Base-by-base conservation (phyloP, 1,140 invertebrate species). In the Conus ventricosus region DNA sequence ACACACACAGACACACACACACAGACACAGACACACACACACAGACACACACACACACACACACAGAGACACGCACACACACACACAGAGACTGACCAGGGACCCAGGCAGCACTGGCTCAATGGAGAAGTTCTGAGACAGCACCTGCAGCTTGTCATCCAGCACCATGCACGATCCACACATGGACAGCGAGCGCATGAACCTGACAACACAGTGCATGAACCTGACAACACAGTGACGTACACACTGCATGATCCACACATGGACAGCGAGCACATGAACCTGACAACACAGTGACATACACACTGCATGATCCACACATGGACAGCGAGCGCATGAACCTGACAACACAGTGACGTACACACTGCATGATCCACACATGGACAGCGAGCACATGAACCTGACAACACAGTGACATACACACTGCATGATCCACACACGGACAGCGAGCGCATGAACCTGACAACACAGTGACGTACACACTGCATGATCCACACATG, bases 271-370 rank as follows among this genome's bases (percentile, higher is more conserved):
- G 99, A 99, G 0, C 99, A 95, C 23, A 99, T 96, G 94, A 99
- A 99, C 81, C 98, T 96, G 91, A 20, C 89, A 88, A 80, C 84
- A 82, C 55, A 88, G 63, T 25, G n/a, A 60, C 57, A 60, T 8
- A 60, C 8, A 60, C 57, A 60, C 15, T 95, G 95, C 98, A 99
- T 55, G 97, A 96, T 89, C 97, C 95, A 94, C 98, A 99, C 4
- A 97, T 97, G 0, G 98, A 96, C 89, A 99, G 95, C 0, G 99
- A 99, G 0, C 99, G 95, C 23, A 99, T 96, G 94, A 99, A 99
- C 81, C 98, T 96, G 91, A 20, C 89, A 88, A 80, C 84, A 82
- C 55, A 88, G 63, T 25, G n/a, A 60, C 57, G 5, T 8, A 60
- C 8, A 60, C 57, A 60, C 15, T 95, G 95, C 98, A 99, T 55